These are phyloP conservation scores for Danio choprae DNA, from an alignment of 2,797 vertebrate genomes.

Conservation along the genomic window DNA sequence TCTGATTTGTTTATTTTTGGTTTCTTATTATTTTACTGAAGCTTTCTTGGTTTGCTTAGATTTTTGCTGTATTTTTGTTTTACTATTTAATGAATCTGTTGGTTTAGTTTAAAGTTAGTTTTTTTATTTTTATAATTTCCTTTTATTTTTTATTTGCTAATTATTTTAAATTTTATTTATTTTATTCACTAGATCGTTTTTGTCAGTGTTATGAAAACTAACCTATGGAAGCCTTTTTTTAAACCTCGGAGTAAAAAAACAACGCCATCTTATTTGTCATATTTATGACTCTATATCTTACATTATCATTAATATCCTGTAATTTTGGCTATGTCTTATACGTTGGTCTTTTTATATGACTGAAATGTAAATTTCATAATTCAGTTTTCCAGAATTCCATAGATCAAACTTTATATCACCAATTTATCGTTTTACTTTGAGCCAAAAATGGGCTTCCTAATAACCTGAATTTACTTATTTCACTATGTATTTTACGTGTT, in stretches of 20 bases:
- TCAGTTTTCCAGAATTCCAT: not conserved
- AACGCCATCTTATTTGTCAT: not conserved
- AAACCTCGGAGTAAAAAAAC: not conserved
- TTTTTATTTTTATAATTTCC: not conserved
- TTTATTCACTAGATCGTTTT: not conserved
- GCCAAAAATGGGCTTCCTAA: slow-evolving; percentile 17
- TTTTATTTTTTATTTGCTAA: not conserved
- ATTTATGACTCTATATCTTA: not conserved
- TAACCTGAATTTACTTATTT: not conserved
- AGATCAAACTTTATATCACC: not conserved
- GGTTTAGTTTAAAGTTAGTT: not conserved
- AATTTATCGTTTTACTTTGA: not conserved
- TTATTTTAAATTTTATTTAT: not conserved
- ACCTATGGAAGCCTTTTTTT: slow-evolving; percentile 16
- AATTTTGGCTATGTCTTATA: not conserved
- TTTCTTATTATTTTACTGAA: too few species aligned
- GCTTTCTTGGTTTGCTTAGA: not conserved
- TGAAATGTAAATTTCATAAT: too few species aligned
- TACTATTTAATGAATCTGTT: not conserved
- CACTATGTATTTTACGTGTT: not conserved
- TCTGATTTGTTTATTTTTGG: too few species aligned
- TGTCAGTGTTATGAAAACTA: not conserved
- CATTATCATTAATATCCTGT: not conserved
- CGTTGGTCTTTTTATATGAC: too few species aligned
- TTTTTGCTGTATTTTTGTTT: not conserved